These are phyloP conservation scores for Tachystola acroxantha DNA, from an alignment of 2,888 invertebrate species.

Conservation along the genomic window DNA sequence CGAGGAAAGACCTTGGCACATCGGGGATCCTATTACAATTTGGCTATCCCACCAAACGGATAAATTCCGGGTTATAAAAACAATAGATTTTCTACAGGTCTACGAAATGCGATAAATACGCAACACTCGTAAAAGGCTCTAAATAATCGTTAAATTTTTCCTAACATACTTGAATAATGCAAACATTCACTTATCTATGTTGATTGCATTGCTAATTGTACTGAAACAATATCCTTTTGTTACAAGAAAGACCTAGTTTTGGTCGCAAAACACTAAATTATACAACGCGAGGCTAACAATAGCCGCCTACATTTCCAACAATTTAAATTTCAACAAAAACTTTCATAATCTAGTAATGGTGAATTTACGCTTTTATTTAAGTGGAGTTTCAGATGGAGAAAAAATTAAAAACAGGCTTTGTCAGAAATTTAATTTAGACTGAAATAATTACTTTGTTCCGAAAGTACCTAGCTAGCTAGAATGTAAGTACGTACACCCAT, in stretches of 20 bases:
- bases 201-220: conserved; percentile 67
- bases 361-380: background rate
- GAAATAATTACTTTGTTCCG: too few relatives aligned
- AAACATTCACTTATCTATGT: conserved; percentile 66
- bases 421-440: too few relatives aligned
- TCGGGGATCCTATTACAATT: too few relatives aligned
- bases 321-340: conserved; percentile 22
- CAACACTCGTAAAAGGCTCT: background rate
- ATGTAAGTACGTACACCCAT: background rate
- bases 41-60: too few relatives aligned
- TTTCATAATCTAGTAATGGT: conserved; percentile 7
- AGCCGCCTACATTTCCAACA: conserved; percentile 40
- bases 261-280: conserved; percentile 60
- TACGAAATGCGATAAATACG: background rate
- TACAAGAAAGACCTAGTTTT: conserved; percentile 66
- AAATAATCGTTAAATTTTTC: conserved; percentile 10
- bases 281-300: conserved; percentile 54
- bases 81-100: background rate
- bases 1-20: too few relatives aligned
- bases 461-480: too few relatives aligned
- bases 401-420: too few relatives aligned
- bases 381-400: too few relatives aligned
- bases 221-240: conserved; percentile 73
- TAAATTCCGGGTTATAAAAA: too few relatives aligned
- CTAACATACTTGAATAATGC: conserved; percentile 32